A percentile compares a stretch with the other conserved stretches of the same genome.
These are phyloP conservation scores for Elephantulus edwardii DNA, from an alignment of 2,113 vertebrate genomes.

Conservation along the genomic window DNA sequence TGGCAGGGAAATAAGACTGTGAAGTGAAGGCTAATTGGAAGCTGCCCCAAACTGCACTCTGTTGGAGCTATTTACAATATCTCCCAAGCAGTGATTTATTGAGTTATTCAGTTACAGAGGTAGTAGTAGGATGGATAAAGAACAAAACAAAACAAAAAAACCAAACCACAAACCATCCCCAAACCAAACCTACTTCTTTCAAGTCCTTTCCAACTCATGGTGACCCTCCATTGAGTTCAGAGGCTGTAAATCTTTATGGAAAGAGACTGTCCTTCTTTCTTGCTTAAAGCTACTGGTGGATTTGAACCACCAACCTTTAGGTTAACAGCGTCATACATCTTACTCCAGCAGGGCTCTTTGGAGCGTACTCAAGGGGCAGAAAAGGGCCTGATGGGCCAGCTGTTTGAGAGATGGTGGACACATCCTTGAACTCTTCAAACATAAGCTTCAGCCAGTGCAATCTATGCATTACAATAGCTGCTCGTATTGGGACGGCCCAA, in stretches of 20 bases:
- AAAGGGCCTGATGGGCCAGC: constrained; percentile 60
- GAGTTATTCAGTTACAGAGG: constrained; percentile 69
- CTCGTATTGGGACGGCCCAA: neutral
- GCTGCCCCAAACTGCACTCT: constrained; percentile 76
- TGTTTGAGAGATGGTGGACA: constrained; percentile 55
- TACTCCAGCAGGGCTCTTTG: too few species aligned
- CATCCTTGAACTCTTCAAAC: neutral
- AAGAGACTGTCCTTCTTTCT: too few species aligned
- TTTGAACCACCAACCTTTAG: too few species aligned
- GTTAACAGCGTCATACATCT: too few species aligned
- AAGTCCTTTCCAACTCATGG: too few species aligned
- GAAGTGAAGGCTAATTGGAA: constrained; percentile 80
- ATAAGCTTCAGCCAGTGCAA: neutral
- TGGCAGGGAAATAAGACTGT: constrained; percentile 67
- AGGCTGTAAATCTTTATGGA: too few species aligned
- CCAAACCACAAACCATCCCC: too few species aligned
- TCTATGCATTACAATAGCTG: neutral
- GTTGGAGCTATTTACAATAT: constrained; percentile 77
- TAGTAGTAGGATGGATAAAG: neutral
- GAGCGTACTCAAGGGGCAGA: neutral
- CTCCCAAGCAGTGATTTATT: constrained; percentile 75
- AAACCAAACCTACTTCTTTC: too few species aligned
- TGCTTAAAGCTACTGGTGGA: too few species aligned
- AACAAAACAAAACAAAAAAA: too few species aligned
- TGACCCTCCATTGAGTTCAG: too few species aligned